Evolutionary conservation across 2,113 vertebrate species (phyloP), one percentile per base, ranked within the genome.

Genomic region (Rhinolophus ferrumequinum): DNA sequence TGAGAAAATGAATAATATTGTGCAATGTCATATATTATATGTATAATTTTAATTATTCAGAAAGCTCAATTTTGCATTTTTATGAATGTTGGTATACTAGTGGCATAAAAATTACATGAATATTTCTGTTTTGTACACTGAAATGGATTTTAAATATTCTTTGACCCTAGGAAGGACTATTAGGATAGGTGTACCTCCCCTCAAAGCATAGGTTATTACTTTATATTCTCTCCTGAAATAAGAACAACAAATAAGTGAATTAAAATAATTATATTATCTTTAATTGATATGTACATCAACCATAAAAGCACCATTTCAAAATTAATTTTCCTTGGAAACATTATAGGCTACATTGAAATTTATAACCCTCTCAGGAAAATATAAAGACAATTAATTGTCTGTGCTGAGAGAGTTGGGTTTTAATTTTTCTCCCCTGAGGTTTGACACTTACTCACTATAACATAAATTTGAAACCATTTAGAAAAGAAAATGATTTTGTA

Each of bases 401-500:
- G 24, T 67, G 7, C 66, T 80, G 15, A 81, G 35, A 72, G 50
- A 88, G 30, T 12, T 93, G 66, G 54, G 44, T 88, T 96, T 97
- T 91, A 56, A 64, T 33, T 93, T 62, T 96, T 90, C 50, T 72
- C 26, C 75, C 72, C 14, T 64, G 58, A 80, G 44, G 41, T 84
- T 84, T 95, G 41, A 85, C 41, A 76, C n/a, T 75, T 60, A 62
- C 13, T 47, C 21, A 75, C 41, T 58, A 35, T 73, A 33, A 50
- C 38, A 52, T 84, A 85, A 72, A 94, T 92, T 47, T 88, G 44
- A 72, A 91, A 88, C 16, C 38, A 81, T 33, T 95, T 91, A 44
- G 56, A 76, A 92, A 88, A 80, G 58, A 93, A 94, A 95, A 62
- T 89, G 41, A 92, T 26, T 85, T 84, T 88, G 38, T 83, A n/a